Evolutionary conservation across 2,888 invertebrate species (phyloP).

Genomic region (Lampropteryx suffumata): DNA sequence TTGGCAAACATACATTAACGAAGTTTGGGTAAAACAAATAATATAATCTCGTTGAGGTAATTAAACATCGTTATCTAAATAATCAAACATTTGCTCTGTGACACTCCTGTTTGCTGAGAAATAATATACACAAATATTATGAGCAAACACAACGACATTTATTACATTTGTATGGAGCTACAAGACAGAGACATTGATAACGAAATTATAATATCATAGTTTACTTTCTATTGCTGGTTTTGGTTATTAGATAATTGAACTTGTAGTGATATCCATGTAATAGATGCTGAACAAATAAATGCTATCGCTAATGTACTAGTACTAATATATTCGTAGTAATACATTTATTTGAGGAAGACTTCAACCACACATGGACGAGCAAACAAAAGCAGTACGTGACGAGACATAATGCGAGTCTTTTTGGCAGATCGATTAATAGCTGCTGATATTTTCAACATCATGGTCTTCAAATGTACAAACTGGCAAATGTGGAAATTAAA

Average conservation of each 20-base stretch:
- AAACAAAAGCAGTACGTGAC: slow-evolving; percentile 37
- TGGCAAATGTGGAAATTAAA: slow-evolving; percentile 43
- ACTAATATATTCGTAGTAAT: neutral
- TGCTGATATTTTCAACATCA: slow-evolving; percentile 50
- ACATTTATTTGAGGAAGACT: slow-evolving; percentile 17
- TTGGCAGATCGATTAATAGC: slow-evolving; percentile 60
- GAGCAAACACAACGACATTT: slow-evolving; percentile 70
- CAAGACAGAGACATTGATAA: slow-evolving; percentile 10
- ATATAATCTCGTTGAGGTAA: slow-evolving; percentile 61
- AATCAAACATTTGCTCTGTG: slow-evolving; percentile 69
- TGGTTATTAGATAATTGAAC: neutral
- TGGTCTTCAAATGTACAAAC: slow-evolving; percentile 64
- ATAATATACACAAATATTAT: slow-evolving; percentile 71
- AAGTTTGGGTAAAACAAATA: slow-evolving; percentile 58
- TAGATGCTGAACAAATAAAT: neutral
- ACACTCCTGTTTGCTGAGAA: slow-evolving; percentile 65
- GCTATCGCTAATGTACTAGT: neutral
- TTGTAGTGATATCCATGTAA: neutral
- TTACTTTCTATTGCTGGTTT: slow-evolving; percentile 42
- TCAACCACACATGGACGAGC: slow-evolving; percentile 25
- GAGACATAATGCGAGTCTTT: slow-evolving; percentile 46
- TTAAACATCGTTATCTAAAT: slow-evolving; percentile 74
- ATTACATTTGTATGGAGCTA: slow-evolving; percentile 55
- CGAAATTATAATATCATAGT: neutral
- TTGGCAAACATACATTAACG: slow-evolving; percentile 45